Conservation (phyloP, 1,140 invertebrate genomes). For the Triops cancriformis region DNA sequence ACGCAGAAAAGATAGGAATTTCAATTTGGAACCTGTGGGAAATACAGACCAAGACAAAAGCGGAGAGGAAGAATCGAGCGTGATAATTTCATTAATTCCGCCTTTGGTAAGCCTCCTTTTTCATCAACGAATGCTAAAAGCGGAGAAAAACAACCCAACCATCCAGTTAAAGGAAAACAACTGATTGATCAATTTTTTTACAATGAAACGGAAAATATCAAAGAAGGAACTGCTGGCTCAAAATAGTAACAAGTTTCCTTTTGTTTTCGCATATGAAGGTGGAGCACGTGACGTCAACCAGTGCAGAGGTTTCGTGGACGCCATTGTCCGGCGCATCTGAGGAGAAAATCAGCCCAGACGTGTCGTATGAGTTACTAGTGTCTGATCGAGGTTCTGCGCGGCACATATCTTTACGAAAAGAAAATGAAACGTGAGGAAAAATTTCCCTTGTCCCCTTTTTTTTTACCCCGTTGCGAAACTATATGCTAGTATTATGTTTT, state of each 20-base stretch:
- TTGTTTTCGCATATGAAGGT: constrained; percentile 22
- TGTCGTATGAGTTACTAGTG: not conserved
- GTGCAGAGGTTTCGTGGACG: constrained; percentile 15
- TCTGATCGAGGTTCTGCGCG: not conserved
- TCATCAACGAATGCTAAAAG: too few relatives aligned
- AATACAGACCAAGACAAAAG: not conserved
- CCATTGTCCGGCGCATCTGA: not conserved
- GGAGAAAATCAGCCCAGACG: not conserved
- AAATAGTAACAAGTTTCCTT: constrained; percentile 20
- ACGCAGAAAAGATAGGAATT: not conserved
- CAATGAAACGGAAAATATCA: not conserved
- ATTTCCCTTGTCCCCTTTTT: not conserved
- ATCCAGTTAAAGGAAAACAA: too few relatives aligned
- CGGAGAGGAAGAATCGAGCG: not conserved
- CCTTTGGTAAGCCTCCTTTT: not conserved
- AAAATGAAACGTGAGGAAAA: constrained; percentile 14
- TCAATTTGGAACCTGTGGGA: not conserved
- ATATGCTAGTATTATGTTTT: constrained; percentile 24
- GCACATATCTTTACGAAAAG: not conserved
- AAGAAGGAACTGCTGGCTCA: not conserved
- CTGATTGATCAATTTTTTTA: too few relatives aligned
- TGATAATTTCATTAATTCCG: not conserved
- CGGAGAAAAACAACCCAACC: too few relatives aligned
- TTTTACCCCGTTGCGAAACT: too few relatives aligned
- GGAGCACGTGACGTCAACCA: constrained; percentile 10